Evolutionary conservation across 2,888 invertebrate genomes (phyloP).

Genomic region (Tinea pellionella): DNA sequence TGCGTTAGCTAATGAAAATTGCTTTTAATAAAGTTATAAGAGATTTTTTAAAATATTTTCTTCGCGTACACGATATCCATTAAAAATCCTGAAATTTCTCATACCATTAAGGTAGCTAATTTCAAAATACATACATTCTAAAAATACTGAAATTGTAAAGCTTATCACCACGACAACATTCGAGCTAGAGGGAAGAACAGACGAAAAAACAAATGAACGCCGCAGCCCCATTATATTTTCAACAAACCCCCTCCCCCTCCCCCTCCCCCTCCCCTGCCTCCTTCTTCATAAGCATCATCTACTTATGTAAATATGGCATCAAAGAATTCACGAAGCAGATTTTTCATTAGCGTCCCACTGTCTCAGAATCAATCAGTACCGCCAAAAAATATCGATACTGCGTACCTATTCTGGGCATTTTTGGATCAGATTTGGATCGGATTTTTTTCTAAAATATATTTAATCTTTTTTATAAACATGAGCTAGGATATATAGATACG

Average conservation of each 20-base stretch:
- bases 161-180: not conserved
- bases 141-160: not conserved
- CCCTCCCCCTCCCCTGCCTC: not conserved
- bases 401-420: not conserved
- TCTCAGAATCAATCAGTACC: slow-evolving; percentile 6
- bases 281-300: slow-evolving; percentile 2
- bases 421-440: not conserved
- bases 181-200: not conserved
- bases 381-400: not conserved
- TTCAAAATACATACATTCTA: no score
- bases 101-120: no score
- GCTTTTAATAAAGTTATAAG: no score
- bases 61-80: no score
- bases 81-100: no score
- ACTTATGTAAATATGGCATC: slow-evolving; percentile 20
- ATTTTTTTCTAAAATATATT: no score
- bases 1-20: no score
- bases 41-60: no score
- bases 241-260: no score
- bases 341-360: slow-evolving; percentile 12
- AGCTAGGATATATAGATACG: no score
- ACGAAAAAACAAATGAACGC: not conserved
- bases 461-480: no score
- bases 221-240: not conserved
- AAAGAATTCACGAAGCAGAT: slow-evolving; percentile 12